Conservation (phyloP, 2,888 invertebrate species). For the Dromius quadrimaculatus region DNA sequence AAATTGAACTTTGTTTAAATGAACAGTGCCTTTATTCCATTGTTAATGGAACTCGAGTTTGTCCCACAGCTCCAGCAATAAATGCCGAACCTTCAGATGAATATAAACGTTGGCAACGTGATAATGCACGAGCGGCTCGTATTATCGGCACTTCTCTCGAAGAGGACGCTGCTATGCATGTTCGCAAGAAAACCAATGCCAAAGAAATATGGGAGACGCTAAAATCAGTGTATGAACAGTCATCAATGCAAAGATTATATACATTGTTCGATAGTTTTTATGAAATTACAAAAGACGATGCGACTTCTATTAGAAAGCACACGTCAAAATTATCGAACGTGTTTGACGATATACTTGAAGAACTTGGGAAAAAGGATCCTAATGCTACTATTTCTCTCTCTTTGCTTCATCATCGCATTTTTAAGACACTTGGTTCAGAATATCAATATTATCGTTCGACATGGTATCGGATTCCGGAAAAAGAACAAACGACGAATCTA, state of each 20-base stretch:
- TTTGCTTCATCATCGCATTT: conserved; percentile 54
- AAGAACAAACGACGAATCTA: conserved; percentile 54
- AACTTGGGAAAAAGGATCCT: conserved; percentile 50
- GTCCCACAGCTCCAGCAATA: conserved; percentile 52
- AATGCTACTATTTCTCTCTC: conserved; percentile 50
- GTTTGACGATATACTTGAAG: conserved; percentile 54
- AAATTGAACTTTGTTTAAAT: conserved; percentile 56
- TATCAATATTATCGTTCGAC: conserved; percentile 54
- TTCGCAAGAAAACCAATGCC: conserved; percentile 54
- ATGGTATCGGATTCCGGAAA: conserved; percentile 54
- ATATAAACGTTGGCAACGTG: conserved; percentile 54
- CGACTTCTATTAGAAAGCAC: conserved; percentile 53
- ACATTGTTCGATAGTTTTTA: conserved; percentile 55
- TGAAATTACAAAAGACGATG: conserved; percentile 51
- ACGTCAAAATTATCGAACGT: conserved; percentile 52
- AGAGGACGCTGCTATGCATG: conserved; percentile 54
- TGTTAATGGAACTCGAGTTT: conserved; percentile 54
- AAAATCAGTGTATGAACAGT: conserved; percentile 55
- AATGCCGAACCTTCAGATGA: conserved; percentile 54
- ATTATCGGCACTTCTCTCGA: conserved; percentile 56
- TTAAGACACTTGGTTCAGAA: conserved; percentile 53
- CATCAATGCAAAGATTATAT: conserved; percentile 55
- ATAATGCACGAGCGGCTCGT: conserved; percentile 55
- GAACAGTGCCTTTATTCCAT: conserved; percentile 56
- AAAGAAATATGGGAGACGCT: conserved; percentile 53